Evolutionary conservation across 2,797 vertebrate species (phyloP), one percentile per base, ranked within the genome.

Genomic region (Peromyscus melanophrys): DNA sequence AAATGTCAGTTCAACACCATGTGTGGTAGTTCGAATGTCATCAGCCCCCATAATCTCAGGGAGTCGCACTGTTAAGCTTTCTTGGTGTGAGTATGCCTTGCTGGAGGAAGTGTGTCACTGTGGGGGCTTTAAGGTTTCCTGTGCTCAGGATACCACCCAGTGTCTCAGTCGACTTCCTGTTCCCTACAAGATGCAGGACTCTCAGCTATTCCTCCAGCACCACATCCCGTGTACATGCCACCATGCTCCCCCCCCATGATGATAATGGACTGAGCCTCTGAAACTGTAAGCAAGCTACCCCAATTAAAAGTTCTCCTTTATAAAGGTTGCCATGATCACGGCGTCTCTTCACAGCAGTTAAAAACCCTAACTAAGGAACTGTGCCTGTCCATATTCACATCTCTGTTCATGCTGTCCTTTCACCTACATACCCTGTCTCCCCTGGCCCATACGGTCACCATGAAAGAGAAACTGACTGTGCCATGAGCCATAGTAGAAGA

Each of bases 361-460:
- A 11, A 40, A 75, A 75, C 71, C 11, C 21, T 75, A 73, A 25
- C 37, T 73, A 43, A 75, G 37, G 21, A 75, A 46, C 11, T 49
- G 4, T 21, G 23, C 4, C 0, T 27, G 73, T 40, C 8, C 27
- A 19, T 23, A 1, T 9, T 43, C 10, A 0, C 25, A 31, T 77
- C 10, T 87, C 73, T 78, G 19, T 17, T 46, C 83, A 71, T 55
- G 14, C 29, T 89, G 3, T 85, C 29, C 40, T 11, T 83, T 21
- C 19, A 80, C 14, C 37, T 29, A 6, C 52, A 61, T 87, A n/a
- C 2, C 14, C 55, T 75, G 31, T 14, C 43, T 40, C 31, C 40
- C 6, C 25, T 71, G 57, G 77, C 61, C 21, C 55, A 92, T 49
- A 80, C 65, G 85, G 67, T 71, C 57, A 94, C 12, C 80, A 89